Evolutionary conservation across 2,888 invertebrate genomes (phyloP).

Genomic region (Pheosia gnoma): DNA sequence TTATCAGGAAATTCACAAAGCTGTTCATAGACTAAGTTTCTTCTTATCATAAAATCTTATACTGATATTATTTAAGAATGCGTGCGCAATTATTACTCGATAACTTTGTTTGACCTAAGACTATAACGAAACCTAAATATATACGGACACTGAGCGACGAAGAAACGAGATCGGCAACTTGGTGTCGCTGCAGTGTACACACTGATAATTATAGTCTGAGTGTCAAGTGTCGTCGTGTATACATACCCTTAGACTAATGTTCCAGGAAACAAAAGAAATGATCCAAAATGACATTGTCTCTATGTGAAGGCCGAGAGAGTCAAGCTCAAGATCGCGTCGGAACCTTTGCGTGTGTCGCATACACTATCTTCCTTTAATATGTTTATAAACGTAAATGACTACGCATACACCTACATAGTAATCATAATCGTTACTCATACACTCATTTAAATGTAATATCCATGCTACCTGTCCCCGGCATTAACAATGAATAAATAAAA

Average conservation of each 20-base stretch:
- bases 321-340: slow-evolving; percentile 43
- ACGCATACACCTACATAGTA: slow-evolving; percentile 10
- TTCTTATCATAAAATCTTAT: no score
- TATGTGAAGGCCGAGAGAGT: slow-evolving; percentile 55
- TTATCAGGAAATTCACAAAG: neutral
- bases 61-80: no score
- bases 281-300: slow-evolving; percentile 47
- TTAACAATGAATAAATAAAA: neutral
- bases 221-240: no score
- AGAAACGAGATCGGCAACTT: neutral
- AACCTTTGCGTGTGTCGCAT: slow-evolving; percentile 54
- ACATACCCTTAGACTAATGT: slow-evolving; percentile 9
- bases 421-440: neutral
- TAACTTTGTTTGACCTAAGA: no score
- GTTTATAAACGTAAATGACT: slow-evolving; percentile 20
- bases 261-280: slow-evolving; percentile 37
- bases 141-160: no score
- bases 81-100: no score
- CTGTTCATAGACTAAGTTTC: neutral
- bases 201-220: no score
- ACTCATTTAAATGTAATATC: neutral
- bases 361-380: slow-evolving; percentile 22
- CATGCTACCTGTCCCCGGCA: neutral
- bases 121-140: no score
- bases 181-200: neutral